phyloP scores from a whole-genome alignment of 2,888 invertebrate species.

The Eristalis intricaria region DNA sequence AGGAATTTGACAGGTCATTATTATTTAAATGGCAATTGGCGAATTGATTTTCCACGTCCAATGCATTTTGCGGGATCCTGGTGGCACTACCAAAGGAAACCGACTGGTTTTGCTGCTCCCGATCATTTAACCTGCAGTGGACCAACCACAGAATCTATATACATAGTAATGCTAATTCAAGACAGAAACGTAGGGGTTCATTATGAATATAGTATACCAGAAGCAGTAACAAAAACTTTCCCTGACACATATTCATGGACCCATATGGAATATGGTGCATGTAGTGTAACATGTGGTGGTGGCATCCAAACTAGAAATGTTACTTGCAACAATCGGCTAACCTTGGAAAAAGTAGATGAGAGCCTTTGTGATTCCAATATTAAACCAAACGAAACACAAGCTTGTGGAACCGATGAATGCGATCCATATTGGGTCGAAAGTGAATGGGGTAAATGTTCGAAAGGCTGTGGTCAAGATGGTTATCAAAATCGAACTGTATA shows the following conservation, averaged over 20 bases:
- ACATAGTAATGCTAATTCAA: slow-evolving; percentile 91
- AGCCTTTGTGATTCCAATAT: slow-evolving; percentile 89
- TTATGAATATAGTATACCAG: slow-evolving; percentile 95
- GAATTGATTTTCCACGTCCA: slow-evolving; percentile 93
- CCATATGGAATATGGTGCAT: slow-evolving; percentile 86
- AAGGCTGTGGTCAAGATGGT: slow-evolving; percentile 90
- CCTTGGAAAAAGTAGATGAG: slow-evolving; percentile 87
- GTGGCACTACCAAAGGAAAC: slow-evolving; percentile 93
- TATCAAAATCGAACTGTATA: slow-evolving; percentile 87
- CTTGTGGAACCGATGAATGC: slow-evolving; percentile 90
- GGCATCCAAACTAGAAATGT: slow-evolving; percentile 91
- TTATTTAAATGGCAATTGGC: slow-evolving; percentile 96
- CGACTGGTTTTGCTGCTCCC: slow-evolving; percentile 90
- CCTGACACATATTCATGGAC: slow-evolving; percentile 93
- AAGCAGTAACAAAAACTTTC: slow-evolving; percentile 85
- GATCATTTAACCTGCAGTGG: slow-evolving; percentile 92
- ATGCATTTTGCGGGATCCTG: slow-evolving; percentile 90
- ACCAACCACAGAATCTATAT: slow-evolving; percentile 94
- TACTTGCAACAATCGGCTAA: slow-evolving; percentile 89
- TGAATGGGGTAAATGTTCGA: slow-evolving; percentile 91
- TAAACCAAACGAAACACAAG: slow-evolving; percentile 87
- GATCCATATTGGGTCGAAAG: slow-evolving; percentile 90
- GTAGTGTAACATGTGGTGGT: slow-evolving; percentile 94
- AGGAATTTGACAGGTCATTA: slow-evolving; percentile 91
- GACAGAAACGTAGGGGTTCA: slow-evolving; percentile 91